A percentile compares a stretch with the other conserved stretches of the same genome.
Conservation (phyloP, 2,888 invertebrate genomes). For the Germaria angustata region DNA sequence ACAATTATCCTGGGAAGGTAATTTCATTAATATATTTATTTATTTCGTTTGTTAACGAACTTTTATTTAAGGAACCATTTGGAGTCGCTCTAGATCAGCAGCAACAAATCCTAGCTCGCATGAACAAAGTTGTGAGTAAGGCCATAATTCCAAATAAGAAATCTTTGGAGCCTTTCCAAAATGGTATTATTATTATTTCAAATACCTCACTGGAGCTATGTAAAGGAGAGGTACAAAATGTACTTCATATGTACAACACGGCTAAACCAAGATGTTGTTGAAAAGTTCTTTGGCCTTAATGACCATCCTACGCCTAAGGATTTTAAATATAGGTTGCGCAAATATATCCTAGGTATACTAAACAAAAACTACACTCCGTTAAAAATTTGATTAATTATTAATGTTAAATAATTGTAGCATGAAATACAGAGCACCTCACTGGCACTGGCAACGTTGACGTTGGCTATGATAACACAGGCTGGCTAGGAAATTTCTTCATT, state of each 20-base stretch:
- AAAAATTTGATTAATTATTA: too few species aligned
- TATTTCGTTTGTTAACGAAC: neutral
- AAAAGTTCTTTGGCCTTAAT: neutral
- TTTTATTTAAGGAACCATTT: neutral
- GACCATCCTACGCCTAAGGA: too few species aligned
- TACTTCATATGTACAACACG: neutral
- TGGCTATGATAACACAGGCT: too few species aligned
- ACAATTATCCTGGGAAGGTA: neutral
- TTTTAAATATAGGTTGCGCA: neutral
- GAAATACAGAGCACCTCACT: too few species aligned
- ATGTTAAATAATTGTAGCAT: too few species aligned
- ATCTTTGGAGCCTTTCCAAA: neutral
- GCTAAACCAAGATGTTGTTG: neutral
- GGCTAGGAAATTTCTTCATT: too few species aligned
- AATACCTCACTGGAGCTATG: neutral
- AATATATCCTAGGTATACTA: constrained; percentile 6
- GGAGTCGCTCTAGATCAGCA: neutral
- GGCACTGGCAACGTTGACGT: too few species aligned
- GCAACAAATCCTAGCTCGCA: too few species aligned
- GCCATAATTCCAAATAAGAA: too few species aligned
- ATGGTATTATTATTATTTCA: neutral
- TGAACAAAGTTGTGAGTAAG: too few species aligned
- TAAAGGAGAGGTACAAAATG: neutral
- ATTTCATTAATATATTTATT: too few species aligned
- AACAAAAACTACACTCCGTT: too few species aligned